phyloP scores from a whole-genome alignment of 1,140 invertebrate species.

The Drosophila parabipectinata region DNA sequence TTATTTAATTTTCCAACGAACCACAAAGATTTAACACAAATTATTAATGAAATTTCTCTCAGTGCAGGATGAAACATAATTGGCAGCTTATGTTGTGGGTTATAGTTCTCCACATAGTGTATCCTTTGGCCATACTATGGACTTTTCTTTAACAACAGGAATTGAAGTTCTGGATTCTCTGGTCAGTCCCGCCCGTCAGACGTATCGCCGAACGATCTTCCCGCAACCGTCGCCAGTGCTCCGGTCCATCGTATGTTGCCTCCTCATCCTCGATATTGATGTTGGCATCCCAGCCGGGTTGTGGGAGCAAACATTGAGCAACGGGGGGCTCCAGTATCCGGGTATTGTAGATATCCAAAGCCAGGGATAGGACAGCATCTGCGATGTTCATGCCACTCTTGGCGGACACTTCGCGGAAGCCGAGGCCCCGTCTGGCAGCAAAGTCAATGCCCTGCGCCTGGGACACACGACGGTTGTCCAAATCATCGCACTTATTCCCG shows the following conservation, averaged over 20 bases:
- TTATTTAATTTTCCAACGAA: background rate
- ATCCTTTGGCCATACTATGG: background rate
- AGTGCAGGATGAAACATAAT: background rate
- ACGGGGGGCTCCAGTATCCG: background rate
- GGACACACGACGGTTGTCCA: conserved; percentile 23
- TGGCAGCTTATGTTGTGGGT: background rate
- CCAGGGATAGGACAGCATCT: conserved; percentile 19
- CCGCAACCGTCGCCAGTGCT: background rate
- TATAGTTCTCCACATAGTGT: background rate
- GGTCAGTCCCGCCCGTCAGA: background rate
- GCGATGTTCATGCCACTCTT: conserved; percentile 43
- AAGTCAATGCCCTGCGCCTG: conserved; percentile 5
- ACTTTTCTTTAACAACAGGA: background rate
- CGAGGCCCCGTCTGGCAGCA: conserved; percentile 4
- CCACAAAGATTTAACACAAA: no score
- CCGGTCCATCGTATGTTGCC: background rate
- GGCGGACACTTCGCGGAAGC: conserved; percentile 44
- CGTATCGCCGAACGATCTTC: background rate
- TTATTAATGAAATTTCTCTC: background rate
- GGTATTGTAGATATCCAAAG: conserved; percentile 13
- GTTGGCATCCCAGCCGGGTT: background rate
- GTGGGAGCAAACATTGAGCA: background rate
- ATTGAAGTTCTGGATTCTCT: background rate
- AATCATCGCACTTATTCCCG: conserved; percentile 52
- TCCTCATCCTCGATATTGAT: background rate